These are phyloP conservation scores for Betta splendens DNA, from an alignment of 2,797 vertebrate species.

Conservation along the genomic window DNA sequence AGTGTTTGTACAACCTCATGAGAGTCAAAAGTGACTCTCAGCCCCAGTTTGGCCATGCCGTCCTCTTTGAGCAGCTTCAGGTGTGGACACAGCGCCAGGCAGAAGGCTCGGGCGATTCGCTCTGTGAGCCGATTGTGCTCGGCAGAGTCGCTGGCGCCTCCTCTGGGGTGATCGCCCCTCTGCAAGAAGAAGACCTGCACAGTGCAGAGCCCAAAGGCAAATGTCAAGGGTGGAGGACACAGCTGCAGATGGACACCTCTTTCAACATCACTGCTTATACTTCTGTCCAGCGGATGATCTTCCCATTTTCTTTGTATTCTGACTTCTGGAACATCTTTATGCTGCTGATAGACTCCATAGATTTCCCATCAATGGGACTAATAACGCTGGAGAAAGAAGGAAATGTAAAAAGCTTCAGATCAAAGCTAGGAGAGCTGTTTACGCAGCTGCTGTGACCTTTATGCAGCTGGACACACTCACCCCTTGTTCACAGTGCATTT, in stretches of 20 bases:
- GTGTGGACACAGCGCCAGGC: slow-evolving; percentile 92
- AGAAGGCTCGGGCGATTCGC: slow-evolving; percentile 94
- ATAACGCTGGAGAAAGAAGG: slow-evolving; percentile 81
- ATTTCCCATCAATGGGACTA: slow-evolving; percentile 96
- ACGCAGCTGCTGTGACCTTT: slow-evolving; percentile 25
- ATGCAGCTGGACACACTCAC: slow-evolving; percentile 74
- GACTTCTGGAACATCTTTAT: slow-evolving; percentile 97
- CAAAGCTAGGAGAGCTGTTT: slow-evolving; percentile 8
- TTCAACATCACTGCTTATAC: slow-evolving; percentile 63
- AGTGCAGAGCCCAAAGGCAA: slow-evolving; percentile 2
- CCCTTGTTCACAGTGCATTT: slow-evolving; percentile 94
- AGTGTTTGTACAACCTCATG: slow-evolving; percentile 86
- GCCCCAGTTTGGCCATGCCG: slow-evolving; percentile 95
- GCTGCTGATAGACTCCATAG: slow-evolving; percentile 95
- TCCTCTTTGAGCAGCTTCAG: slow-evolving; percentile 97
- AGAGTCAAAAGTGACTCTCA: slow-evolving; percentile 92
- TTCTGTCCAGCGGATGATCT: slow-evolving; percentile 98
- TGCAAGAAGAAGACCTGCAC: slow-evolving; percentile 93
- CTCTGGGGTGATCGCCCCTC: slow-evolving; percentile 85
- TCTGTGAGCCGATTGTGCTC: slow-evolving; percentile 94
- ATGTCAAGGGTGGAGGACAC: neutral
- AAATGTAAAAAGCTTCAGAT: no score
- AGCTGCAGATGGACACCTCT: neutral
- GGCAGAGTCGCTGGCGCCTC: slow-evolving; percentile 85
- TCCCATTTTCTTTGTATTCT: slow-evolving; percentile 97